These are phyloP conservation scores for Aphrophora alni DNA, from an alignment of 2,888 invertebrate genomes.

Conservation along the genomic window DNA sequence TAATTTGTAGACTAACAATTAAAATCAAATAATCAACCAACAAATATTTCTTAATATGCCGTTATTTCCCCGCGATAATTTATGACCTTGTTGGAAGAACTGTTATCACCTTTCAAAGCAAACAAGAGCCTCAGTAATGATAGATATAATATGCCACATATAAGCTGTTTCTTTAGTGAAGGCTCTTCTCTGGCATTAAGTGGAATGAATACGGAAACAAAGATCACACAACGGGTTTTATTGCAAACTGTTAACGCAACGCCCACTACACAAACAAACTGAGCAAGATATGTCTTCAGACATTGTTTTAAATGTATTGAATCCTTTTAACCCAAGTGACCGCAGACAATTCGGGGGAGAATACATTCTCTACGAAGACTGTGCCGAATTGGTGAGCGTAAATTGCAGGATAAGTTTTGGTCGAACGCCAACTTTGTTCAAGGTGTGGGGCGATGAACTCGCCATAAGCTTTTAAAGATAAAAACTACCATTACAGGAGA, in stretches of 20 bases:
- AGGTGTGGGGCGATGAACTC: not conserved
- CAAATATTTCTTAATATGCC: too few species aligned
- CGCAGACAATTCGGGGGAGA: not conserved
- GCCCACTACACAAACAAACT: not conserved
- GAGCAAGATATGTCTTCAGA: not conserved
- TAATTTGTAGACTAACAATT: too few species aligned
- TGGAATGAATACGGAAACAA: too few species aligned
- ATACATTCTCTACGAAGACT: not conserved
- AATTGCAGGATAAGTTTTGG: constrained; percentile 2
- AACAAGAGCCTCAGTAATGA: too few species aligned
- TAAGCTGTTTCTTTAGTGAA: too few species aligned
- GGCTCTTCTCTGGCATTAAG: too few species aligned
- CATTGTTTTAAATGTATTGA: not conserved
- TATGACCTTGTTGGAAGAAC: too few species aligned
- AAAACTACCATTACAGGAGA: not conserved
- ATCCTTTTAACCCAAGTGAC: not conserved
- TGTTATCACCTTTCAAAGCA: too few species aligned
- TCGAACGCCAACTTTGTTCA: not conserved
- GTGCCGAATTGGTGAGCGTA: not conserved
- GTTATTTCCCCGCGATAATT: too few species aligned
- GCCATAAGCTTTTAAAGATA: not conserved
- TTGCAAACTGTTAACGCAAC: not conserved
- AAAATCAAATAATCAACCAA: too few species aligned
- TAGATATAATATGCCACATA: too few species aligned
- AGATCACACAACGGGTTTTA: too few species aligned